phyloP scores from a whole-genome alignment of 1,140 invertebrate genomes.

The Gyrodactylus bullatarudis region DNA sequence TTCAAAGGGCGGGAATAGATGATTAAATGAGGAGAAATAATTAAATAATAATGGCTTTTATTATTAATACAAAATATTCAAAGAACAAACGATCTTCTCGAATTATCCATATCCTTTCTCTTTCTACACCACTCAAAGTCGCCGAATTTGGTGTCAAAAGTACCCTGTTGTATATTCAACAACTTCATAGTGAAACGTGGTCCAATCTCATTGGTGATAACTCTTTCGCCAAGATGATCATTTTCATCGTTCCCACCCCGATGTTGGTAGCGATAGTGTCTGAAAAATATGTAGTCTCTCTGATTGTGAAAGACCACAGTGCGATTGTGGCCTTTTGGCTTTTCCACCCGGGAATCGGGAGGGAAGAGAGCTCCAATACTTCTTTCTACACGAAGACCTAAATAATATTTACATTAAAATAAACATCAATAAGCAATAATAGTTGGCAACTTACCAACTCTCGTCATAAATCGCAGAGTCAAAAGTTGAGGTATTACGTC shows the following conservation, averaged over 20 bases:
- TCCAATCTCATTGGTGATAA: conserved; percentile 57
- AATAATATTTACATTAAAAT: conserved; percentile 2
- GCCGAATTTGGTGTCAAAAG: conserved; percentile 74
- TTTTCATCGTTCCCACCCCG: neutral
- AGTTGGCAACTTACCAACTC: too few relatives aligned
- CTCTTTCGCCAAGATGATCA: conserved; percentile 35
- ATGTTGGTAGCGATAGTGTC: conserved; percentile 48
- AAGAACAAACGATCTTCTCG: neutral
- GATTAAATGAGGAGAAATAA: too few relatives aligned
- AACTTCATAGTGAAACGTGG: conserved; percentile 74
- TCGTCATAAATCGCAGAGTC: neutral
- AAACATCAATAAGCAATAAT: neutral
- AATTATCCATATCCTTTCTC: conserved; percentile 18
- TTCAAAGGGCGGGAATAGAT: too few relatives aligned
- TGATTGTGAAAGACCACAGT: conserved; percentile 94
- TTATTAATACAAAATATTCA: neutral
- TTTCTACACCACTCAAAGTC: conserved; percentile 87
- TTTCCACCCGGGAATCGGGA: conserved; percentile 73
- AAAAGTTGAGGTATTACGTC: neutral
- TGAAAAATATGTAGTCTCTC: conserved; percentile 86
- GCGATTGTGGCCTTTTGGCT: conserved; percentile 69
- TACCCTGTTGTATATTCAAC: conserved; percentile 62
- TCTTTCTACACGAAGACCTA: conserved; percentile 14
- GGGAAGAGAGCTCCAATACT: conserved; percentile 42
- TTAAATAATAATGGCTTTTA: too few relatives aligned